Conservation (phyloP, 1,140 invertebrate species). For the Zaprionus kolodkinae region DNA sequence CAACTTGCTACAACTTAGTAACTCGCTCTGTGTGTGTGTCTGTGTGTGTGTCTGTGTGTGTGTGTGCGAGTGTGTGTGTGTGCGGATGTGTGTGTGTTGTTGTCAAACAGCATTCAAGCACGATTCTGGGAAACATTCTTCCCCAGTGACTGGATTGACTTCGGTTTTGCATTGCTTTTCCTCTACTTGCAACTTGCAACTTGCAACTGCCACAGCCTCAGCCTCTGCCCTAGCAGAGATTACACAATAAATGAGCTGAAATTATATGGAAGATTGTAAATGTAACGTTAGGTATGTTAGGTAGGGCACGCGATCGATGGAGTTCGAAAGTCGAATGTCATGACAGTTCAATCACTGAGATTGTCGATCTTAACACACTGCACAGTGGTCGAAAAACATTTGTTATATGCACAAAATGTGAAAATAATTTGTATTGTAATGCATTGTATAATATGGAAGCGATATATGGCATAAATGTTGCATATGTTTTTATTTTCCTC, state of each 20-base stretch:
- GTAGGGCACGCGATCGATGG: neutral
- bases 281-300: constrained; percentile 21
- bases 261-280: constrained; percentile 58
- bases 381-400: too few relatives aligned
- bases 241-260: constrained; percentile 72
- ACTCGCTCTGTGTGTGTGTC: constrained; percentile 33
- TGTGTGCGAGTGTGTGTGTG: constrained; percentile 50
- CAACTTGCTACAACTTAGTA: constrained; percentile 81
- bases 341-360: constrained; percentile 74
- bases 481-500: too few relatives aligned
- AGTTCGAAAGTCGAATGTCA: constrained; percentile 60
- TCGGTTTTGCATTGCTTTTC: constrained; percentile 53
- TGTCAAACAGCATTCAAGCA: constrained; percentile 83
- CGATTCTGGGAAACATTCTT: constrained; percentile 82
- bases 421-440: too few relatives aligned
- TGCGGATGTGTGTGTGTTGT: constrained; percentile 61
- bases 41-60: constrained; percentile 33
- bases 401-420: too few relatives aligned
- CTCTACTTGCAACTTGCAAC: neutral
- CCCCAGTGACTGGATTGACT: constrained; percentile 58
- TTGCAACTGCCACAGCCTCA: neutral
- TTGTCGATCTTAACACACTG: constrained; percentile 47
- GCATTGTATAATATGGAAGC: too few relatives aligned
- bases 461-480: too few relatives aligned
- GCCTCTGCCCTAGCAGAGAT: constrained; percentile 31